Evolutionary conservation across 1,140 invertebrate genomes (phyloP).

Genomic region (Drosophila carrolli): DNA sequence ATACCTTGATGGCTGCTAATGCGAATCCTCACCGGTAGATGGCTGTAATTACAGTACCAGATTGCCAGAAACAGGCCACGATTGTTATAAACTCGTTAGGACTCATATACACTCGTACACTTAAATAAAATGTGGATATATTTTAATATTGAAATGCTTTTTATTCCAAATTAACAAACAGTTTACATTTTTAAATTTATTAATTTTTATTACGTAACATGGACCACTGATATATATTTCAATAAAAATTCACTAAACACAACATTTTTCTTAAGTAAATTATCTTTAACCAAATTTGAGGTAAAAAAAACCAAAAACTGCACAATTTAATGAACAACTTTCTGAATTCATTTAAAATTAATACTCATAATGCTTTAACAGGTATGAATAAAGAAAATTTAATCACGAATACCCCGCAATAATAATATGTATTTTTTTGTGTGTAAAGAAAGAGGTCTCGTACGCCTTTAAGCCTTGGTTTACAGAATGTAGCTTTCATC

Average conservation of each 20-base stretch:
- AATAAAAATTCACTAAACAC: no score
- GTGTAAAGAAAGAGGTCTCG: not conserved
- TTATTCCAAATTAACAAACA: no score
- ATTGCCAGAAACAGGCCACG: conserved; percentile 47
- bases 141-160: no score
- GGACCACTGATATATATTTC: no score
- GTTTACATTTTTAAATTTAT: no score
- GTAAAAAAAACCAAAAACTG: not conserved
- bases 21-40: conserved; percentile 32
- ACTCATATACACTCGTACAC: conserved; percentile 9
- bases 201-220: no score
- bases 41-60: conserved; percentile 57
- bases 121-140: not conserved
- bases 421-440: not conserved
- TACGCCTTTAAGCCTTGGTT: conserved; percentile 50
- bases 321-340: no score
- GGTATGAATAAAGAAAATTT: not conserved
- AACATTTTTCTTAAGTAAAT: no score
- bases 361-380: not conserved
- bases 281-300: no score
- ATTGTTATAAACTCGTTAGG: conserved; percentile 72
- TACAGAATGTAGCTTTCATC: conserved; percentile 65
- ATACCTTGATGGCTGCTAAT: conserved; percentile 40
- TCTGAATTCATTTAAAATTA: not conserved
- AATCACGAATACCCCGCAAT: not conserved